Conservation (phyloP, 2,113 vertebrate species). For the Perognathus longimembris region DNA sequence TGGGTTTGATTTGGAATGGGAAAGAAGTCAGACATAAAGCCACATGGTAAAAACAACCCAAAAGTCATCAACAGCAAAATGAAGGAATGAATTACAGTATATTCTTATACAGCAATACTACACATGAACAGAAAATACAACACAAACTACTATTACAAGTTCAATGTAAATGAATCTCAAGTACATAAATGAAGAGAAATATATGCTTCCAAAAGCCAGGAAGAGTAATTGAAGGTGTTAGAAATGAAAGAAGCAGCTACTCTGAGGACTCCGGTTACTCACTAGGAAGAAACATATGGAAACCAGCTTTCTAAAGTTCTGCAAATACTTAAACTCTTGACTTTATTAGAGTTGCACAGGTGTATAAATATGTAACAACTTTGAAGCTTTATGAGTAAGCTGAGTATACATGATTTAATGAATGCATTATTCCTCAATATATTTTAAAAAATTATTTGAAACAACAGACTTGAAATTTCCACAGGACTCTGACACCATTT, state of each 20-base stretch:
- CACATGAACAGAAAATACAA: neutral
- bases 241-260: neutral
- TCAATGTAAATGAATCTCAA: neutral
- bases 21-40: neutral
- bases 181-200: neutral
- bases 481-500: too few relatives aligned
- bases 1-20: neutral
- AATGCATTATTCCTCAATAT: neutral
- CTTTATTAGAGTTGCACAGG: neutral
- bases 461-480: neutral
- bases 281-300: neutral
- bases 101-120: neutral
- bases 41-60: neutral
- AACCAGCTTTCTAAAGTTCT: neutral
- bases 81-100: neutral
- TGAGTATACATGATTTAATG: neutral
- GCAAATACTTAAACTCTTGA: neutral
- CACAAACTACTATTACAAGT: neutral
- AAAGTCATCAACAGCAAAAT: neutral
- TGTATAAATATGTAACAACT: neutral
- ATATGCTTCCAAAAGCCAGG: neutral
- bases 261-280: neutral
- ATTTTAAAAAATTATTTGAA: neutral
- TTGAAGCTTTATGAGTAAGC: neutral
- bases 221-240: neutral